These are phyloP conservation scores for Periplaneta americana DNA, from an alignment of 1,140 invertebrate genomes.

Conservation along the genomic window DNA sequence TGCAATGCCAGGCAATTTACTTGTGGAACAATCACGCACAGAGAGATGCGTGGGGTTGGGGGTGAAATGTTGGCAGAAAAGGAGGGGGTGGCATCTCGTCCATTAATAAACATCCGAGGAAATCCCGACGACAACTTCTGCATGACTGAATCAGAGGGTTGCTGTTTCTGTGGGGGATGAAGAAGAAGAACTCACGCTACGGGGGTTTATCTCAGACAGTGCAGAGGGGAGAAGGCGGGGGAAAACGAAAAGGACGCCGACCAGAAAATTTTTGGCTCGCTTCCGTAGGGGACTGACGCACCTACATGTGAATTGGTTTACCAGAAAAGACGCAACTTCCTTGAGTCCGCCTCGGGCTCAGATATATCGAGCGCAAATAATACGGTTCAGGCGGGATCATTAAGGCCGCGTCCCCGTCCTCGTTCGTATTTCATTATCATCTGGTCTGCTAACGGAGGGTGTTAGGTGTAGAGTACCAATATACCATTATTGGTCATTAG, in stretches of 20 bases:
- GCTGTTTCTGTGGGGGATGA: neutral
- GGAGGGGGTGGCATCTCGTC: neutral
- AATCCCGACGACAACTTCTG: neutral
- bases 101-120: neutral
- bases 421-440: too few species aligned
- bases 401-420: too few species aligned
- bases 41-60: neutral
- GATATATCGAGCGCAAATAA: neutral
- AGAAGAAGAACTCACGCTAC: neutral
- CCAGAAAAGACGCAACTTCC: neutral
- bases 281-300: neutral
- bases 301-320: neutral
- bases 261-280: neutral
- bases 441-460: too few species aligned
- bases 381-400: neutral
- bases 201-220: neutral
- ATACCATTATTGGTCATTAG: too few species aligned
- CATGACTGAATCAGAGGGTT: neutral
- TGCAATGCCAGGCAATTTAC: neutral
- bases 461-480: too few species aligned
- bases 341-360: neutral
- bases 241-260: neutral
- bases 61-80: neutral
- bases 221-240: too few species aligned
- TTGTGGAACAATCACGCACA: neutral